These are phyloP conservation scores for Onychomys torridus DNA, from an alignment of 2,797 vertebrate species.

Conservation along the genomic window DNA sequence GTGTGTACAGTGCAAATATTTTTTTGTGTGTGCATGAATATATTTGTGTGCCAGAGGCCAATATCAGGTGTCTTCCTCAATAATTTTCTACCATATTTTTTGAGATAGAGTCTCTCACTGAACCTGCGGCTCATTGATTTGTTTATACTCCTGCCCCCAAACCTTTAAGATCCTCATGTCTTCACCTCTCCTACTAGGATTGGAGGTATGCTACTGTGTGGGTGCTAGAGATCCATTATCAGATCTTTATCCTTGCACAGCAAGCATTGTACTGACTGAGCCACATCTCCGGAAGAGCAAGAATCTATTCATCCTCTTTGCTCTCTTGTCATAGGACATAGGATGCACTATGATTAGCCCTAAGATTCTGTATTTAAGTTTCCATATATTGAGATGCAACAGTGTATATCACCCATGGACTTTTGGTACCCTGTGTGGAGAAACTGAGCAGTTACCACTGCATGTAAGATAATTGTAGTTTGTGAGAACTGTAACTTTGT, in stretches of 20 bases:
- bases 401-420: not conserved
- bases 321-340: not conserved
- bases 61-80: not conserved
- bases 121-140: not conserved
- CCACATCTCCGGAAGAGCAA: not conserved
- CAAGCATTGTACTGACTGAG: not conserved
- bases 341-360: not conserved
- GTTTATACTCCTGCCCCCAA: not conserved
- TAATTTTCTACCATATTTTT: not conserved
- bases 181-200: not conserved
- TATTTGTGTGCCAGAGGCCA: not conserved
- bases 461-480: not conserved
- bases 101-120: not conserved
- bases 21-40: not conserved
- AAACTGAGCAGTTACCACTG: not conserved
- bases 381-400: not conserved
- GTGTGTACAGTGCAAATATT: not conserved
- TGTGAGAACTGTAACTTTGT: not conserved
- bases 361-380: not conserved
- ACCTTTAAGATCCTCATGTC: not conserved
- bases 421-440: not conserved
- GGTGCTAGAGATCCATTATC: not conserved
- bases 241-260: not conserved
- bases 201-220: not conserved
- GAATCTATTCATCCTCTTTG: not conserved